These are phyloP conservation scores for Phyllopteryx taeniolatus DNA, from an alignment of 2,113 vertebrate genomes.

Conservation along the genomic window DNA sequence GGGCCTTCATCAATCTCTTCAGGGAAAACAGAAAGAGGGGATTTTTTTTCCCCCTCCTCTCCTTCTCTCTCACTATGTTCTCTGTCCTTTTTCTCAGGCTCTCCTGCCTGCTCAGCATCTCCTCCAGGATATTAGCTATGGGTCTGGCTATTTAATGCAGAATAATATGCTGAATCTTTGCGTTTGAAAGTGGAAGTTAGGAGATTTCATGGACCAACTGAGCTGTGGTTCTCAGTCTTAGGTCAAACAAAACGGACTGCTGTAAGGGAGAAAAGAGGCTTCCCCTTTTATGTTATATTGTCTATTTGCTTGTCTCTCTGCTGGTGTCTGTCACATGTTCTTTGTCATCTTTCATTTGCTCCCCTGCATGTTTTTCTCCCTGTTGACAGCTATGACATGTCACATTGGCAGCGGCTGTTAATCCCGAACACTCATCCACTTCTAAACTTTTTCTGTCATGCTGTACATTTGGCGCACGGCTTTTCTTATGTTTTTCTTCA, in stretches of 20 bases:
- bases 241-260: constrained; percentile 52
- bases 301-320: constrained; percentile 23
- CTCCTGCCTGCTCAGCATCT: constrained; percentile 69
- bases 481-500: background rate
- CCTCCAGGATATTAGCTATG: constrained; percentile 69
- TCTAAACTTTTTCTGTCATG: background rate
- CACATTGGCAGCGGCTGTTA: constrained; percentile 9
- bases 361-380: constrained; percentile 4
- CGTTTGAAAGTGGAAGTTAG: constrained; percentile 57
- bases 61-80: constrained; percentile 31
- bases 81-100: constrained; percentile 71
- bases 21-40: constrained; percentile 68
- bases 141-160: constrained; percentile 62
- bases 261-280: constrained; percentile 37
- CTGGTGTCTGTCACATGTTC: constrained; percentile 34
- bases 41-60: constrained; percentile 52
- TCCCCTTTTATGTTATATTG: constrained; percentile 17
- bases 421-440: constrained; percentile 5
- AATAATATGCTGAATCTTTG: constrained; percentile 71
- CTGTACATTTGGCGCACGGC: background rate
- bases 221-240: constrained; percentile 55
- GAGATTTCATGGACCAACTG: constrained; percentile 44
- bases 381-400: constrained; percentile 11
- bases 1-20: constrained; percentile 64
- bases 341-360: constrained; percentile 31